These are phyloP conservation scores for Dendrolimus punctatus DNA, from an alignment of 1,140 invertebrate species.

Conservation along the genomic window DNA sequence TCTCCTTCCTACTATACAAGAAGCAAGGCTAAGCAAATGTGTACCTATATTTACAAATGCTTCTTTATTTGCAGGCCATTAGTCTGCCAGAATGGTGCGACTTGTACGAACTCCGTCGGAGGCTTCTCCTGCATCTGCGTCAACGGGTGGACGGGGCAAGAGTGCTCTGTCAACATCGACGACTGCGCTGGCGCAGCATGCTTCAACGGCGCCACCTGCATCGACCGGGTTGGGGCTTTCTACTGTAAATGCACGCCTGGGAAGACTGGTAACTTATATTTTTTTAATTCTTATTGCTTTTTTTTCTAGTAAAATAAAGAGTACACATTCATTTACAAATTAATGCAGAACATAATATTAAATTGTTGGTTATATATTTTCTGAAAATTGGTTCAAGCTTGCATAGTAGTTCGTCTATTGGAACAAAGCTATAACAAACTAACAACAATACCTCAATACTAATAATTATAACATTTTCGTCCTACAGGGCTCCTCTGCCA, in stretches of 20 bases:
- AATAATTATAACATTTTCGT: conserved; percentile 5
- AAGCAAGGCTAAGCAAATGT: too few species aligned
- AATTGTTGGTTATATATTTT: too few species aligned
- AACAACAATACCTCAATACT: too few species aligned
- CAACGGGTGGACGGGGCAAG: conserved; percentile 93
- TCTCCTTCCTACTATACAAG: too few species aligned
- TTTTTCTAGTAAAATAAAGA: too few species aligned
- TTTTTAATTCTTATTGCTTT: neutral
- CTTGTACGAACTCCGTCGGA: conserved; percentile 92
- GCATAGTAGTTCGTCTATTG: too few species aligned
- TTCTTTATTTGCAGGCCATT: conserved; percentile 73
- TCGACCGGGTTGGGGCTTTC: conserved; percentile 95
- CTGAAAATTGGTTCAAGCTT: too few species aligned
- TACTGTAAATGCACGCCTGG: conserved; percentile 96
- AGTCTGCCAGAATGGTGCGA: conserved; percentile 95
- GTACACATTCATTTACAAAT: too few species aligned
- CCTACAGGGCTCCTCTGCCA: conserved; percentile 89
- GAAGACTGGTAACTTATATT: conserved; percentile 84
- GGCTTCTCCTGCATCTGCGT: conserved; percentile 97
- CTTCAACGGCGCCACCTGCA: conserved; percentile 97
- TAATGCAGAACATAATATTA: too few species aligned
- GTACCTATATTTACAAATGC: neutral
- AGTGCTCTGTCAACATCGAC: conserved; percentile 94
- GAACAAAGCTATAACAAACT: too few species aligned
- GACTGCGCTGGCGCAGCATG: conserved; percentile 94